Base-by-base conservation (phyloP, 1,140 invertebrate genomes). In the Drosophila cardini region DNA sequence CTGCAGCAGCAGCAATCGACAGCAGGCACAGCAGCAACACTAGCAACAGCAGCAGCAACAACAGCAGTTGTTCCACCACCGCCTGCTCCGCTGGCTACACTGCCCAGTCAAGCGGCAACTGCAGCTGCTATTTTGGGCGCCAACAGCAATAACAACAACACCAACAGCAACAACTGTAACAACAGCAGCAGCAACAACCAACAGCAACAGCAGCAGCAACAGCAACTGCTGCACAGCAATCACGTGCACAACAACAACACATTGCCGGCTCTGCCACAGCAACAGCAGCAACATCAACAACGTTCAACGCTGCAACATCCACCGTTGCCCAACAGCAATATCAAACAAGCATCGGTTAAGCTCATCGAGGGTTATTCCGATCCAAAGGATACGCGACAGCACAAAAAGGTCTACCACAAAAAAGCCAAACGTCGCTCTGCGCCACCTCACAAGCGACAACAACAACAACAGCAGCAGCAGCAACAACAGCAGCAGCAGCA, bases 331-430 rank as follows among this genome's bases (percentile, higher is more conserved):
- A 89, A 89, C 16, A 89, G 80, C 72, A 90, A 84, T 55, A 91
- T 91, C 30, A 90, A 90, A 57, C 90, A 91, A 42, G 90, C 90
- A 21, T 91, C 90, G 16, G 89, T 92, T 18, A 92, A 92, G 67
- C 73, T 92, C 4, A 92, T 92, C 55, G 91, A 92, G 58, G 91
- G 91, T 16, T 92, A 92, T 11, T 92, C 91, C 2, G 91, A 92
- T 70, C 91, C 91, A 1, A 92, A 92, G 69, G 91, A 92, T 36
- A 80, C 91, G 34, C 84, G 85, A 6, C 77, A 78, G 16, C 90
- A 91, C 60, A 91, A 91, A 60, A 91, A 91, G 74, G 90, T 90
- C 55, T 90, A 86, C 21, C 90, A 91, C 70, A 91, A 91, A 69
- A 91, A 90, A 68, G 84, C 67, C 63, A 91, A 91, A 45, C 67